A percentile compares a stretch with the other conserved stretches of the same genome.
Evolutionary conservation across 2,797 vertebrate species (phyloP).

Genomic region (Sitta carolinensis): DNA sequence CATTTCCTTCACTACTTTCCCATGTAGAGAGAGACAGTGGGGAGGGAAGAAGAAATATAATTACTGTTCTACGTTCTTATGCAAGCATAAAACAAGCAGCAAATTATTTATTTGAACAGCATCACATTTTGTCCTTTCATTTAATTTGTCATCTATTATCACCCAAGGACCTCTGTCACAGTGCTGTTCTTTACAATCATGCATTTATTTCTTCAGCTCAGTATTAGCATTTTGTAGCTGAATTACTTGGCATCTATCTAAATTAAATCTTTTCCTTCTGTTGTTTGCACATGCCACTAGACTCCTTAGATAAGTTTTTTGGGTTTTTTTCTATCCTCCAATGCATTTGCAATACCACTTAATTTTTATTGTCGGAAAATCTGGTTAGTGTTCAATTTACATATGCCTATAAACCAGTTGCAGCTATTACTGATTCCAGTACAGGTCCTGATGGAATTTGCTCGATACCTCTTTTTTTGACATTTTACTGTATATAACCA

Average conservation of each 20-base stretch:
- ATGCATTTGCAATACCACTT: slow-evolving; percentile 21
- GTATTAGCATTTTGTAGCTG: slow-evolving; percentile 53
- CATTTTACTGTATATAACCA: neutral
- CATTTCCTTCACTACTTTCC: neutral
- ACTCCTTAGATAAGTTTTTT: slow-evolving; percentile 31
- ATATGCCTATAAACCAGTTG: neutral
- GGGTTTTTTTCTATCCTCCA: neutral
- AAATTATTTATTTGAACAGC: slow-evolving; percentile 37
- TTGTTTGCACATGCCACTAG: slow-evolving; percentile 55
- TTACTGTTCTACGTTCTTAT: neutral
- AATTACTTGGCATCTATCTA: slow-evolving; percentile 66
- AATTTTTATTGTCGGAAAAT: slow-evolving; percentile 47
- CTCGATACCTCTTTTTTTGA: neutral
- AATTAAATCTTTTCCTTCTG: slow-evolving; percentile 68
- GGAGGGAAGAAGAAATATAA: neutral
- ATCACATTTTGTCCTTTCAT: slow-evolving; percentile 29
- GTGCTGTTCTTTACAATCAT: slow-evolving; percentile 2
- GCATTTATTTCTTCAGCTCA: slow-evolving; percentile 39
- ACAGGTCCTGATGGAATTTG: neutral
- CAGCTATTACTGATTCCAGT: neutral
- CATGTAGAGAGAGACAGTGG: neutral
- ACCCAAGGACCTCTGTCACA: slow-evolving; percentile 28
- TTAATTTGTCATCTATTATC: slow-evolving; percentile 54
- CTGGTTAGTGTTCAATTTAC: slow-evolving; percentile 42
- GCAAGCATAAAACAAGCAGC: slow-evolving; percentile 7